Percentiles rank a stretch among this genome's conserved stretches.
phyloP scores from a whole-genome alignment of 2,888 invertebrate species.

The Empis stercorea region DNA sequence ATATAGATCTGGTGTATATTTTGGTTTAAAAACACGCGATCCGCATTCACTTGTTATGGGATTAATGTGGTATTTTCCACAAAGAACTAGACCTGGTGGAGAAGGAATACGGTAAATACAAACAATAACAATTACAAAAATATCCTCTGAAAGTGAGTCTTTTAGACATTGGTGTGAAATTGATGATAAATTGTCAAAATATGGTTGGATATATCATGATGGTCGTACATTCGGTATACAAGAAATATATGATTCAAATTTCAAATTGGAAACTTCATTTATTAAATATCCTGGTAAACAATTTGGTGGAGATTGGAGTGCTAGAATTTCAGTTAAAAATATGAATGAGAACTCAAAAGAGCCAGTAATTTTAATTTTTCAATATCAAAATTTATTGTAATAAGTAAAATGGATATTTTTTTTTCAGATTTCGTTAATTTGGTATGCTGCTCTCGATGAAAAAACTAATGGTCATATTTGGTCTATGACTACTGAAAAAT shows the following conservation, averaged over 20 bases:
- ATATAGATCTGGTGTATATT: slow-evolving; percentile 77
- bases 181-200: slow-evolving; percentile 62
- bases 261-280: slow-evolving; percentile 70
- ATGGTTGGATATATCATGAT: slow-evolving; percentile 90
- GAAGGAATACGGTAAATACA: slow-evolving; percentile 62
- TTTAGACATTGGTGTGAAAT: slow-evolving; percentile 87
- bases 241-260: slow-evolving; percentile 68
- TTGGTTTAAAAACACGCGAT: slow-evolving; percentile 83
- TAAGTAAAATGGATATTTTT: slow-evolving; percentile 15
- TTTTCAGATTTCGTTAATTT: slow-evolving; percentile 46
- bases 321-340: slow-evolving; percentile 53
- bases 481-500: slow-evolving; percentile 27
- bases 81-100: slow-evolving; percentile 49
- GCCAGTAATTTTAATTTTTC: slow-evolving; percentile 7
- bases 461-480: slow-evolving; percentile 41
- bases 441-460: slow-evolving; percentile 75
- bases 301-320: slow-evolving; percentile 90
- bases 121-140: no score
- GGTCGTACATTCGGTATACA: slow-evolving; percentile 86
- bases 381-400: no score
- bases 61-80: slow-evolving; percentile 90
- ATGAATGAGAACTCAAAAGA: slow-evolving; percentile 17
- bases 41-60: slow-evolving; percentile 83
- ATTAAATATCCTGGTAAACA: slow-evolving; percentile 69
- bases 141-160: no score